phyloP scores from a whole-genome alignment of 2,888 invertebrate genomes.

The Spilosoma lubricipeda region DNA sequence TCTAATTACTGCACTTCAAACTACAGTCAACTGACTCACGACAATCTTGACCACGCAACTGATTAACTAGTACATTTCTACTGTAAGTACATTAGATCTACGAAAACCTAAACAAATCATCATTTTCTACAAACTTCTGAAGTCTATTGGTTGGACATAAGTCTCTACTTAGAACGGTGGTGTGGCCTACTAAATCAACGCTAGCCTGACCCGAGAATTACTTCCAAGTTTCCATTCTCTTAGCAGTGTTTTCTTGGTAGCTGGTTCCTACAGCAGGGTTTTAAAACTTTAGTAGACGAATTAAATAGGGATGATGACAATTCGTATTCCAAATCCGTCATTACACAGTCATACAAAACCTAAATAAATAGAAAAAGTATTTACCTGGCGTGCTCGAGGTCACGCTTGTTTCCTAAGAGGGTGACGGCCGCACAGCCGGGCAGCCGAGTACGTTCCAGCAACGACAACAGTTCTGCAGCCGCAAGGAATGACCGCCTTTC shows the following conservation, averaged over 20 bases:
- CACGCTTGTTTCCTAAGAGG: constrained; percentile 93
- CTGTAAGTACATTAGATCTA: background rate
- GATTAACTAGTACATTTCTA: background rate
- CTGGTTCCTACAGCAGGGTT: too few relatives aligned
- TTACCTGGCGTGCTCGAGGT: constrained; percentile 93
- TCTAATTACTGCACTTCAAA: background rate
- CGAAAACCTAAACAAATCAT: background rate
- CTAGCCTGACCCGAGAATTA: too few relatives aligned
- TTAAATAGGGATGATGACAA: too few relatives aligned
- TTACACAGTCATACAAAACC: too few relatives aligned
- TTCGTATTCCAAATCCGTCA: too few relatives aligned
- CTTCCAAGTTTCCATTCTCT: too few relatives aligned
- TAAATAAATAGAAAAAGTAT: background rate
- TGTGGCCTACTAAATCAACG: too few relatives aligned
- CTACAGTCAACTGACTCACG: background rate
- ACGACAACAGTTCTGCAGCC: constrained; percentile 90
- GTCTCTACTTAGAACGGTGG: too few relatives aligned
- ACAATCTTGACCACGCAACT: background rate
- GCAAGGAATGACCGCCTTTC: constrained; percentile 85
- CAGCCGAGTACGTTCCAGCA: constrained; percentile 89
- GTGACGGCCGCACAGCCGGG: constrained; percentile 91
- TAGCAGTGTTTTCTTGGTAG: too few relatives aligned
- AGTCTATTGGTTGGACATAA: too few relatives aligned
- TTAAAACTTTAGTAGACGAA: too few relatives aligned
- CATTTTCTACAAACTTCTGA: too few relatives aligned